phyloP scores from a whole-genome alignment of 1,140 invertebrate genomes.

The Drosophila pseudoobscura region DNA sequence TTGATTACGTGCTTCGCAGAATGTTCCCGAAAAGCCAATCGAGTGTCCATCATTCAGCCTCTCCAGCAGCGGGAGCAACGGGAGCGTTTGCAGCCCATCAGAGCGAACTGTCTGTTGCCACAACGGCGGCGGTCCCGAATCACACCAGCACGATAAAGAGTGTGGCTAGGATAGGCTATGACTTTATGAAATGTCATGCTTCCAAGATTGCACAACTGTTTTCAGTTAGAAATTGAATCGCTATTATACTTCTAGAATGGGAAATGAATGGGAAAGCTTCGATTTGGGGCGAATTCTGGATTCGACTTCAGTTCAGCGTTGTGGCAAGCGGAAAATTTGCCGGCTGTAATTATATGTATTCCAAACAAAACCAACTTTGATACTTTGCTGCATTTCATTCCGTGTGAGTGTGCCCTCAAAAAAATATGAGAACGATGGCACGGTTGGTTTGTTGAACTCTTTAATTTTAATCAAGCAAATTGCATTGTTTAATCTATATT shows the following conservation, averaged over 20 bases:
- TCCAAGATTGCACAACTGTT: constrained; percentile 85
- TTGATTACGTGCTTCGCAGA: constrained; percentile 90
- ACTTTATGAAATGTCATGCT: constrained; percentile 89
- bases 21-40: constrained; percentile 86
- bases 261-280: neutral
- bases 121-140: constrained; percentile 22
- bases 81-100: constrained; percentile 1
- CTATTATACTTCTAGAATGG: constrained; percentile 1
- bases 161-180: constrained; percentile 89
- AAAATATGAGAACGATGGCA: constrained; percentile 23
- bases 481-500: constrained; percentile 21
- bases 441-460: constrained; percentile 33
- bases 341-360: constrained; percentile 48
- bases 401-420: constrained; percentile 42
- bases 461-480: constrained; percentile 22
- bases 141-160: constrained; percentile 87
- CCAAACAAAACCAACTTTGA: constrained; percentile 48
- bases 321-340: constrained; percentile 50
- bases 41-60: constrained; percentile 16
- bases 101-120: constrained; percentile 61
- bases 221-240: constrained; percentile 74
- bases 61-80: constrained; percentile 15
- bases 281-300: neutral
- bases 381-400: constrained; percentile 74
- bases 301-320: constrained; percentile 36